Base-by-base conservation (phyloP, 1,140 invertebrate genomes). In the Zaprionus capensis region DNA sequence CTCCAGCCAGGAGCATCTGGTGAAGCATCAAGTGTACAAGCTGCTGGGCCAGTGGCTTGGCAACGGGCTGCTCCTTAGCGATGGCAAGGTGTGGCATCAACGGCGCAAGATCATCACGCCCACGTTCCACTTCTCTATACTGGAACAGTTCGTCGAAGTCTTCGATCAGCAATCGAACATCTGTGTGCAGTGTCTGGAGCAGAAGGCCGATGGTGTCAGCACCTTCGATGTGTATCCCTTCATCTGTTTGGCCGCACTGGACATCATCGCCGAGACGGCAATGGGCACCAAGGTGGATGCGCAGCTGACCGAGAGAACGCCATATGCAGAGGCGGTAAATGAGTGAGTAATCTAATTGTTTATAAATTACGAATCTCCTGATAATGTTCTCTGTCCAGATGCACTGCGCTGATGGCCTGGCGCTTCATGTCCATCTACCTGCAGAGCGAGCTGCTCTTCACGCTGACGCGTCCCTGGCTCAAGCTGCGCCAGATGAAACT, bases 221-320 rank as follows among this genome's bases (percentile, higher is more conserved):
- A 17, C 20, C 46, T 79, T 94, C n/a, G 71, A 91, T 79, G 61
- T 91, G 4, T 74, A 86, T 20, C 63, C 73, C 0, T 71, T 61
- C 17, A 66, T 92, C n/a, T 91, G 81, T 28, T 20, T 82, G 22
- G 80, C 78, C 0, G 83, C 91, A 0, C 41, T 92, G 58, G 97
- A 87, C 28, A 82, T 91, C 14, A 80, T 93, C 92, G 31, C 92
- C 94, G 96, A 98, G 93, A 96, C 96, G 3, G 96, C 97, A 2
- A 98, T 98, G 97, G 97, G 97, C 9, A 94, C 95, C 3, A 94
- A 95, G 58, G 92, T 98, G 4, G 94, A 96, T 91, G 96, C 96
- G 1, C 97, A 98, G 93, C 93, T 93, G 44, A 93, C 96, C 65
- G 90, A 91, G 3, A 93, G 95, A 53, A 96, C 95, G 0, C 94